These are phyloP conservation scores for Drosophila nr. fundita DNA, from an alignment of 2,888 invertebrate species.

Conservation along the genomic window DNA sequence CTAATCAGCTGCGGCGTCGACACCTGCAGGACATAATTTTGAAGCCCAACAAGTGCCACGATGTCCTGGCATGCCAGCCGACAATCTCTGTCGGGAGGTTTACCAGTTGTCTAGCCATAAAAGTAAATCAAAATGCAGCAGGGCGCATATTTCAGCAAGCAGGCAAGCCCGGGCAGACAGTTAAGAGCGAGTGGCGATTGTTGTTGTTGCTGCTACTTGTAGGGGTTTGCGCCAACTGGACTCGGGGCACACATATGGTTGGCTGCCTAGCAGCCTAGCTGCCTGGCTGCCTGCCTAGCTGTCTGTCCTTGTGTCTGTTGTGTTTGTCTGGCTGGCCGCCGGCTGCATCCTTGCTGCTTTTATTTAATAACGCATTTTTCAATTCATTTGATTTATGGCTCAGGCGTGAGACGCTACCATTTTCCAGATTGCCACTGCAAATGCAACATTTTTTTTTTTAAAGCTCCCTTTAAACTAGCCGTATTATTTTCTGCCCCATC, in stretches of 20 bases:
- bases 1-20: conserved; percentile 71
- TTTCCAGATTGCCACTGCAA: conserved; percentile 28
- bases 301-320: conserved; percentile 12
- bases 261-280: conserved; percentile 8
- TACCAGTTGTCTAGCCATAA: conserved; percentile 68
- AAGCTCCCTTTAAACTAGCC: conserved; percentile 30
- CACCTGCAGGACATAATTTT: conserved; percentile 75
- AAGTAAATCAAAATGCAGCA: conserved; percentile 77
- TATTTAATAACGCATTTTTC: conserved; percentile 79
- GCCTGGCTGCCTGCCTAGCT: conserved; percentile 12
- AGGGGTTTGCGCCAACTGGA: conserved; percentile 26
- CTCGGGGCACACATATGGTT: conserved; percentile 11
- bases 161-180: conserved; percentile 29
- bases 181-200: conserved; percentile 13
- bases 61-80: conserved; percentile 36
- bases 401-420: conserved; percentile 61
- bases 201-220: conserved; percentile 23
- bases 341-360: conserved; percentile 40
- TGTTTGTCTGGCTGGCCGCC: conserved; percentile 1
- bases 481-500: background rate
- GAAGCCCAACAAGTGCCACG: conserved; percentile 69
- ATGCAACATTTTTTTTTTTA: conserved; percentile 22
- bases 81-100: conserved; percentile 9
- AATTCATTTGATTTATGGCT: conserved; percentile 74
- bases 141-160: conserved; percentile 56